These are phyloP conservation scores for Geodia barretti DNA, from an alignment of 37 sponge, comb jelly and placozoan genomes.

Conservation along the genomic window DNA sequence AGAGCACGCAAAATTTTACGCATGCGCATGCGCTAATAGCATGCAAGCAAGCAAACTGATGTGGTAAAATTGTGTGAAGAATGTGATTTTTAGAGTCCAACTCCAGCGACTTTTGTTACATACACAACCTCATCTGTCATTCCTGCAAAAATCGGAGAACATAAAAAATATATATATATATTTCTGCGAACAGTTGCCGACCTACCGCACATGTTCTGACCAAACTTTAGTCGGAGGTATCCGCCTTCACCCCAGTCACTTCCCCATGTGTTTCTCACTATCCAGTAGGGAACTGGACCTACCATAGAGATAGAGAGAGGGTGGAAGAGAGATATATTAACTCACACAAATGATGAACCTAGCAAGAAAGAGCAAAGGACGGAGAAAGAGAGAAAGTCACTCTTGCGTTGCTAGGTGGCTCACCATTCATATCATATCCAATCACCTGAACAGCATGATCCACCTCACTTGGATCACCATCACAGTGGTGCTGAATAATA, in stretches of 20 bases:
- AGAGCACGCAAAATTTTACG: too few species aligned
- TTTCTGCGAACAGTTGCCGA: neutral
- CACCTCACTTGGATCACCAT: neutral
- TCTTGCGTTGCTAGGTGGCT: neutral
- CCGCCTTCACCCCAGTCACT: conserved; percentile 80
- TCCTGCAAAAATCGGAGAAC: neutral
- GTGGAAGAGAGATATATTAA: neutral
- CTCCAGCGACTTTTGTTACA: neutral
- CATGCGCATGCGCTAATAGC: too few species aligned
- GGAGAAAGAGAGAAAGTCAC: neutral
- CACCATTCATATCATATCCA: conserved; percentile 75
- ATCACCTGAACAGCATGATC: conserved; percentile 88
- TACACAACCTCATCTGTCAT: conserved; percentile 16
- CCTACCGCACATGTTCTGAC: conserved; percentile 82
- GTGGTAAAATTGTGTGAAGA: too few species aligned
- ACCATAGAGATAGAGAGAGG: neutral
- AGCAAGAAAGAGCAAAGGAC: neutral
- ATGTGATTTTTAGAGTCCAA: conserved; percentile 3
- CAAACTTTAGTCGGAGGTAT: conserved; percentile 62
- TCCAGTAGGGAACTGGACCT: conserved; percentile 86
- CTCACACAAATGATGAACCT: neutral
- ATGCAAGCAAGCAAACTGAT: too few species aligned
- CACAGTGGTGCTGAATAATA: conserved; percentile 86
- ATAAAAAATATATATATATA: neutral
- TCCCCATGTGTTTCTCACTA: conserved; percentile 90